Percentiles rank a stretch among this genome's conserved stretches.
phyloP scores from a whole-genome alignment of 2,797 vertebrate species.

The Lycodopsis pacificus region DNA sequence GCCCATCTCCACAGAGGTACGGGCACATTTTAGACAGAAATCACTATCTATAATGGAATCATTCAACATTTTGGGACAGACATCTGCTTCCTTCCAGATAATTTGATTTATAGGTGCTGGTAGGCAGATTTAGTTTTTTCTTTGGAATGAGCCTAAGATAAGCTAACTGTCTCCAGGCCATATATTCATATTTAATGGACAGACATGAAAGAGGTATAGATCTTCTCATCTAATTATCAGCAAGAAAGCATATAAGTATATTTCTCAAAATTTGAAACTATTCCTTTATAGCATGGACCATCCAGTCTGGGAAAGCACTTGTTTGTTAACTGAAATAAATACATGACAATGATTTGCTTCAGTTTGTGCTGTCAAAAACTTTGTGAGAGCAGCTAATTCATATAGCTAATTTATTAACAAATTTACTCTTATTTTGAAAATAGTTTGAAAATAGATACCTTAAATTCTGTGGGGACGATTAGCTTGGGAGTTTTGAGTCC shows the following conservation, averaged over 20 bases:
- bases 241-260: not conserved
- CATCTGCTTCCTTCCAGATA: not conserved
- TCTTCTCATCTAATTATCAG: not conserved
- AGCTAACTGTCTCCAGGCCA: not conserved
- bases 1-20: not conserved
- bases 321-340: not conserved
- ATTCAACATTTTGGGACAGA: not conserved
- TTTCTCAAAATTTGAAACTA: not conserved
- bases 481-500: slow-evolving; percentile 91
- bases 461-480: slow-evolving; percentile 89
- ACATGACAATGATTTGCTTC: not conserved
- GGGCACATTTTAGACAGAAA: not conserved
- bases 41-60: not conserved
- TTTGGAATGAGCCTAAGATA: not conserved
- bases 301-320: not conserved
- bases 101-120: not conserved
- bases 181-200: not conserved
- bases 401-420: not conserved
- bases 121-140: not conserved
- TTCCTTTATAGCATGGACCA: not conserved
- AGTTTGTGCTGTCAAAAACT: not conserved
- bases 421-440: not conserved
- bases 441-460: slow-evolving; percentile 78
- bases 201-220: not conserved
- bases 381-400: not conserved